Percentiles rank a stretch among this genome's conserved stretches.
Conservation (phyloP, 2,888 invertebrate genomes). For the Sinodicranocentrus sp. region DNA sequence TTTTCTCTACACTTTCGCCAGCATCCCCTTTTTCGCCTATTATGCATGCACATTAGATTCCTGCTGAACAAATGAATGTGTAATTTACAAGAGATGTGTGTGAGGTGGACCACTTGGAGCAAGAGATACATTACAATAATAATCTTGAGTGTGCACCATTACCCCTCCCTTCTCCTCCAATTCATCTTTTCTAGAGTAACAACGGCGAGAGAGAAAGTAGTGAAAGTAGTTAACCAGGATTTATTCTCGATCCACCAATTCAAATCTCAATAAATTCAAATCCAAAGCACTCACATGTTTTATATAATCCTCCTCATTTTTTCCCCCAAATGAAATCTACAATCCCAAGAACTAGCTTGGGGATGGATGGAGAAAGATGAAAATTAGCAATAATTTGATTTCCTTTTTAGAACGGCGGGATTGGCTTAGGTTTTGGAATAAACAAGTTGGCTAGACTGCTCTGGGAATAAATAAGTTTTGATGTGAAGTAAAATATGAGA, state of each 20-base stretch:
- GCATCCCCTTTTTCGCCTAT: too few relatives aligned
- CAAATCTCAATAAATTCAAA: too few relatives aligned
- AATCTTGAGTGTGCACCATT: slow-evolving; percentile 4
- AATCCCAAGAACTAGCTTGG: too few relatives aligned
- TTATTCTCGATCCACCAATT: too few relatives aligned
- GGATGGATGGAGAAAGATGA: background rate
- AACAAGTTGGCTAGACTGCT: background rate
- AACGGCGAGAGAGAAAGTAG: too few relatives aligned
- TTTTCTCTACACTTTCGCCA: too few relatives aligned
- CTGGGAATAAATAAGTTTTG: slow-evolving; percentile 18
- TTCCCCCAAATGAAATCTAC: too few relatives aligned
- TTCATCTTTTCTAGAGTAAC: too few relatives aligned
- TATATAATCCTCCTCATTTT: too few relatives aligned
- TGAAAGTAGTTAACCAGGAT: too few relatives aligned
- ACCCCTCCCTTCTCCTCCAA: background rate
- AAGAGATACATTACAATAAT: background rate
- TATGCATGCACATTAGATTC: slow-evolving; percentile 13
- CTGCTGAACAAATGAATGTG: background rate
- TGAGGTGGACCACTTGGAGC: background rate
- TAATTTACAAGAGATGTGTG: background rate
- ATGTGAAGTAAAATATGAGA: background rate
- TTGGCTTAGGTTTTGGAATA: background rate
- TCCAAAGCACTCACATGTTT: too few relatives aligned
- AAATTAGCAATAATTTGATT: slow-evolving; percentile 24
- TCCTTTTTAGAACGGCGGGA: background rate